phyloP scores from a whole-genome alignment of 1,140 invertebrate genomes.

The Lethrus apterus region DNA sequence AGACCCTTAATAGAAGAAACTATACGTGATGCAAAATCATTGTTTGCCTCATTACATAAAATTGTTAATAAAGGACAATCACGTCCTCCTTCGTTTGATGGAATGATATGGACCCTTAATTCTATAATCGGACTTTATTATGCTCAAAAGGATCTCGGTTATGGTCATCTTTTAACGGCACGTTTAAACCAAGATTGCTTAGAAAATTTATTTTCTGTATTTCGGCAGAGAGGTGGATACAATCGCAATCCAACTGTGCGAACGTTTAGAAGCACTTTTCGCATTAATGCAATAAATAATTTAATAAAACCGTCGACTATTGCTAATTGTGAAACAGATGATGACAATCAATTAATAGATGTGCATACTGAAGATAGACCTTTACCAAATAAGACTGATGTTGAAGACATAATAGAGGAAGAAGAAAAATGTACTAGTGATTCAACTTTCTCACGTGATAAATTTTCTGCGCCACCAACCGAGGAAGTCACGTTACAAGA shows the following conservation, averaged over 20 bases:
- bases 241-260: not conserved
- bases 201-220: not conserved
- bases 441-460: too few species aligned
- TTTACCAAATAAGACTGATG: too few species aligned
- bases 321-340: not conserved
- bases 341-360: too few species aligned
- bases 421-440: too few species aligned
- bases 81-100: conserved; percentile 1
- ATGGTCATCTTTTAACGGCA: not conserved
- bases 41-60: not conserved
- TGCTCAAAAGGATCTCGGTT: not conserved
- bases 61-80: not conserved
- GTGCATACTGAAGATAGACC: too few species aligned
- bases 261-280: not conserved
- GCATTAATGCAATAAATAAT: not conserved
- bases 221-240: not conserved
- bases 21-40: not conserved
- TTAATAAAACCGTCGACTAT: not conserved
- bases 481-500: not conserved
- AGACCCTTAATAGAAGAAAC: not conserved
- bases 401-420: too few species aligned
- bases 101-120: conserved; percentile 2
- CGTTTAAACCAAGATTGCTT: not conserved
- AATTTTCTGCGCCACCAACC: not conserved
- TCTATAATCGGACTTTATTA: not conserved